These are phyloP conservation scores for Lasiurus cinereus DNA, from an alignment of 2,113 vertebrate species.

Conservation along the genomic window DNA sequence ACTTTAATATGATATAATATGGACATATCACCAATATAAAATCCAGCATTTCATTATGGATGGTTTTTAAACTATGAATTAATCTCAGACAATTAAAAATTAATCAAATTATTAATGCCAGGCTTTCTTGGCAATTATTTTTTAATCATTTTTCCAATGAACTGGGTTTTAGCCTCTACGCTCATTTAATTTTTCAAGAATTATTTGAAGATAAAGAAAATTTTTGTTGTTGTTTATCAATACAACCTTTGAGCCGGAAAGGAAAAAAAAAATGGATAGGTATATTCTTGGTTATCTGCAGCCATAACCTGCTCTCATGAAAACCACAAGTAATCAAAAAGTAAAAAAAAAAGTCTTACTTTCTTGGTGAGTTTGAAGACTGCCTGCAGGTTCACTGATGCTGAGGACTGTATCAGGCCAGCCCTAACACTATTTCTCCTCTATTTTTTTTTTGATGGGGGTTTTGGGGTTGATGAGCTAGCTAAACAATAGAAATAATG, in stretches of 20 bases:
- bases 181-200: slow-evolving; percentile 10
- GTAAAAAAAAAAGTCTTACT: not conserved
- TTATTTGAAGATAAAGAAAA: slow-evolving; percentile 30
- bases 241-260: not conserved
- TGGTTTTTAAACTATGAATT: slow-evolving; percentile 35
- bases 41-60: not conserved
- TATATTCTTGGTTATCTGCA: not conserved
- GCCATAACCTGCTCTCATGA: not conserved
- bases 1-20: slow-evolving; percentile 29
- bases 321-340: not conserved
- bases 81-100: slow-evolving; percentile 21
- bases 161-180: not conserved
- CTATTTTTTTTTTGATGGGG: not conserved
- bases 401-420: not conserved
- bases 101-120: slow-evolving; percentile 14
- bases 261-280: not conserved
- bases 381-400: not conserved
- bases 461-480: not conserved
- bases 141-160: not conserved
- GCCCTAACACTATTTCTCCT: not conserved
- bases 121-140: not conserved
- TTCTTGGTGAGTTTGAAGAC: not conserved
- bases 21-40: slow-evolving; percentile 32
- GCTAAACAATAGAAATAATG: not conserved
- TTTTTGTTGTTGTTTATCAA: not conserved